Evolutionary conservation across 2,797 vertebrate genomes (phyloP), one percentile per base, ranked within the genome.

Genomic region (Xyrichtys novacula): DNA sequence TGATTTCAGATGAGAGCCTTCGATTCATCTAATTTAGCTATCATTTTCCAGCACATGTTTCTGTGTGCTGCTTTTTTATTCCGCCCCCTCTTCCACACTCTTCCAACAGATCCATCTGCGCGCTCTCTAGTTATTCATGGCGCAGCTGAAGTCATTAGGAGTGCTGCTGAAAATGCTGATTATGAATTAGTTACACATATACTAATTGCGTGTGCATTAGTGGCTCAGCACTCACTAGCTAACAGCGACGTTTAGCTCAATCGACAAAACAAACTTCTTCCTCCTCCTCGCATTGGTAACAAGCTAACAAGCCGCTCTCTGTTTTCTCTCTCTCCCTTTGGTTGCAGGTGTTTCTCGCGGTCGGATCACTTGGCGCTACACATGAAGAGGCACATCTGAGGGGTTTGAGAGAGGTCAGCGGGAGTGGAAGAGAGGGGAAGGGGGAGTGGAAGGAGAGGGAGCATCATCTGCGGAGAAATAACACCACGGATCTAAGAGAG

Each of bases 321-420:
- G 60, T 86, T 65, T 78, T 80, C 59, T 85, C 63, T 53, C 71
- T 64, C 59, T 54, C 46, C 59, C 56, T 88, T 76, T 72, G 89
- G 83, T 90, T 73, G 92, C 93, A 99, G 98, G 94, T 99, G 98
- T 95, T 99, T 99, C 93, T 99, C 98, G 68, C 95, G 98, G 92
- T 99, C 98, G 58, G 98, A 99, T 92, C 98, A 99, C 92, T 96
- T 99, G 78, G 97, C 97, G 53, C 95, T 99, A 81, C 98, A 99
- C 88, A 99, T 99, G 98, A 99, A 99, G 93, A 96, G 98, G 93
- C 98, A 99, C 92, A 96, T 99, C 93, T 99, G 93, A 88, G 81
- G 80, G 56, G 46, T 71, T 34, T 5, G 64, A 52, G 72, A 65
- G 81, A 78, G 73, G 83, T 86, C 71, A 72, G 75, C 34, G 28